Evolutionary conservation across 2,888 invertebrate species (phyloP).

Genomic region (Synergus laeviventris): DNA sequence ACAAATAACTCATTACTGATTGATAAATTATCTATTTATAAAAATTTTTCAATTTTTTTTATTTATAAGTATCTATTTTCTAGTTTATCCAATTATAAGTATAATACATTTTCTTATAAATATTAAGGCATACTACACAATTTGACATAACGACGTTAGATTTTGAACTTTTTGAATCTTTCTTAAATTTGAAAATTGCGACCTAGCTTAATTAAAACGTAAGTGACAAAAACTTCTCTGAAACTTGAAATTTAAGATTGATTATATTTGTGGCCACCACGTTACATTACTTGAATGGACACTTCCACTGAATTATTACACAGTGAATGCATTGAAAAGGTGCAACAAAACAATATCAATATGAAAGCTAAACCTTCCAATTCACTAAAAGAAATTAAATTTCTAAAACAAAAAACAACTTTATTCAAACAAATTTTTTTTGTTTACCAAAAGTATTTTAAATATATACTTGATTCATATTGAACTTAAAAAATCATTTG

Average conservation of each 20-base stretch:
- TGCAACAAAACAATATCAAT: conserved; percentile 1
- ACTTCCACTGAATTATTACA: background rate
- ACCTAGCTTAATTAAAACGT: background rate
- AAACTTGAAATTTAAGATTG: background rate
- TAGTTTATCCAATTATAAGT: background rate
- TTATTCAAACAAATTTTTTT: background rate
- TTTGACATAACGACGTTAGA: background rate
- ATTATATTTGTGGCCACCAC: background rate
- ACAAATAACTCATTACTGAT: background rate
- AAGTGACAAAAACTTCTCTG: background rate
- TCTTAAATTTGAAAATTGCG: too few species aligned
- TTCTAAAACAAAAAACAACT: background rate
- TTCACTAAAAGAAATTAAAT: background rate
- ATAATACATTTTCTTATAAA: background rate
- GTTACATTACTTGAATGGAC: background rate
- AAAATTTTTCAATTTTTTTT: background rate
- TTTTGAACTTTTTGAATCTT: background rate
- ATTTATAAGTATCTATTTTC: background rate
- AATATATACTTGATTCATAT: background rate
- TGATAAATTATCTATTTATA: background rate
- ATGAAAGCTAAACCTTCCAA: background rate
- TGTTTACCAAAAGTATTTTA: background rate
- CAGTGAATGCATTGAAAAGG: background rate
- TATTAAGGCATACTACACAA: too few species aligned
- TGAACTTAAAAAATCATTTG: background rate